phyloP scores from a whole-genome alignment of 2,113 vertebrate genomes.

The Orycteropus afer region DNA sequence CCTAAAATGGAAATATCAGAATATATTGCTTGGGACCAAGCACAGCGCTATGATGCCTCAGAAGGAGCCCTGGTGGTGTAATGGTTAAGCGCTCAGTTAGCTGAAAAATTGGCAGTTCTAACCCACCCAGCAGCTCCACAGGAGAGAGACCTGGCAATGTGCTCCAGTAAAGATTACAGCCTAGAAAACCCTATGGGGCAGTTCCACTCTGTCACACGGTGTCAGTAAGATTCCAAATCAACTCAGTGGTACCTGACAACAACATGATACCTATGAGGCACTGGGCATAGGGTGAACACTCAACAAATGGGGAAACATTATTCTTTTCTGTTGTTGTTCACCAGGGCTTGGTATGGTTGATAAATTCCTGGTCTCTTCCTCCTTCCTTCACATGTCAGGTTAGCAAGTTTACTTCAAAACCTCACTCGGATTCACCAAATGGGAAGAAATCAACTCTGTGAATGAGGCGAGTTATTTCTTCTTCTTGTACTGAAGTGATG shows the following conservation, averaged over 20 bases:
- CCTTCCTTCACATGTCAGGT: not conserved
- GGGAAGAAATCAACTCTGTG: not conserved
- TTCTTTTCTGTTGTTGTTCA: accelerated
- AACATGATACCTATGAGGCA: not conserved
- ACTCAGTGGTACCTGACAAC: not conserved
- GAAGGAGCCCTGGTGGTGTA: not conserved
- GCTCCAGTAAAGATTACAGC: not conserved
- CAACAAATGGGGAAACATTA: accelerated
- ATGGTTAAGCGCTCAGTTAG: not conserved
- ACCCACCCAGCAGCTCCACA: not conserved
- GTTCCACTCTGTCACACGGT: not conserved
- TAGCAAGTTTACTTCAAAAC: not conserved
- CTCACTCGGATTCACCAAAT: not conserved
- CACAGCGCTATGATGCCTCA: accelerated
- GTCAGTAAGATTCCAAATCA: not conserved
- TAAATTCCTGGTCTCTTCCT: not conserved
- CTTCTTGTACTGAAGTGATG: not conserved
- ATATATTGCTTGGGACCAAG: not conserved
- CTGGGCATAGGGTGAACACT: not conserved
- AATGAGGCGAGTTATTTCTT: not conserved
- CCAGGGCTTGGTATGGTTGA: not conserved
- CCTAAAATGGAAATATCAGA: not conserved
- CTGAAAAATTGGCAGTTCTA: not conserved
- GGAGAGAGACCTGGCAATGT: not conserved
- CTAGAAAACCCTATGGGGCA: not conserved